These are phyloP conservation scores for Phylloscopus collybita DNA, from an alignment of 2,797 vertebrate genomes.

Conservation along the genomic window DNA sequence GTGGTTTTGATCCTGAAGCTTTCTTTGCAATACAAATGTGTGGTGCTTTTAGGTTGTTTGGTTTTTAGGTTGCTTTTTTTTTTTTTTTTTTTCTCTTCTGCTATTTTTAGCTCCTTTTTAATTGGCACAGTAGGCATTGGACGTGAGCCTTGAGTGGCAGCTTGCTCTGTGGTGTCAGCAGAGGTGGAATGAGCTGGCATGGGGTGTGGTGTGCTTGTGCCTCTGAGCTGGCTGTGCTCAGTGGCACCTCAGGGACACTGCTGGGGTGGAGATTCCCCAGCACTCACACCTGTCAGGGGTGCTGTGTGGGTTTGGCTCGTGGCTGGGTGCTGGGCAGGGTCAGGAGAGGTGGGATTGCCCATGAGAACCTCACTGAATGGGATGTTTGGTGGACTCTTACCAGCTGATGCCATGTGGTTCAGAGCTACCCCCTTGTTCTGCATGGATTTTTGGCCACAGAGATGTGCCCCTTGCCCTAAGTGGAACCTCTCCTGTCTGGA, in stretches of 20 bases:
- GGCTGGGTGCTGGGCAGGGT: background rate
- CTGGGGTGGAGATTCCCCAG: rapidly evolving
- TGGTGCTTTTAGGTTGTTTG: background rate
- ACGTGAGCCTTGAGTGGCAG: background rate
- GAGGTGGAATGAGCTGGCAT: background rate
- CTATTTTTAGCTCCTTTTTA: conserved; percentile 38
- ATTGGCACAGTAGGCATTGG: background rate
- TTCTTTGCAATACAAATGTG: background rate
- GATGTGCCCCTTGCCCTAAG: background rate
- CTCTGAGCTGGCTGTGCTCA: background rate
- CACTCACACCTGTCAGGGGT: rapidly evolving
- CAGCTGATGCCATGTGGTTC: background rate
- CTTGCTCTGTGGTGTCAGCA: background rate
- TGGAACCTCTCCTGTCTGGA: background rate
- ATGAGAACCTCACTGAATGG: rapidly evolving
- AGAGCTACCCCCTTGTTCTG: background rate
- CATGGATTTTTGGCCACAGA: background rate
- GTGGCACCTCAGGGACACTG: rapidly evolving
- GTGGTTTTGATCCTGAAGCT: background rate
- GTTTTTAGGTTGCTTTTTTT: background rate
- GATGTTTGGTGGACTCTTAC: background rate
- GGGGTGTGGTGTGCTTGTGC: rapidly evolving
- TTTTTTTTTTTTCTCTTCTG: background rate
- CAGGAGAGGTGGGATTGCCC: background rate
- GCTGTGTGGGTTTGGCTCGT: background rate